A percentile compares a stretch with the other conserved stretches of the same genome.
phyloP scores from a whole-genome alignment of 2,888 invertebrate species.

The Lepas anatifera region DNA sequence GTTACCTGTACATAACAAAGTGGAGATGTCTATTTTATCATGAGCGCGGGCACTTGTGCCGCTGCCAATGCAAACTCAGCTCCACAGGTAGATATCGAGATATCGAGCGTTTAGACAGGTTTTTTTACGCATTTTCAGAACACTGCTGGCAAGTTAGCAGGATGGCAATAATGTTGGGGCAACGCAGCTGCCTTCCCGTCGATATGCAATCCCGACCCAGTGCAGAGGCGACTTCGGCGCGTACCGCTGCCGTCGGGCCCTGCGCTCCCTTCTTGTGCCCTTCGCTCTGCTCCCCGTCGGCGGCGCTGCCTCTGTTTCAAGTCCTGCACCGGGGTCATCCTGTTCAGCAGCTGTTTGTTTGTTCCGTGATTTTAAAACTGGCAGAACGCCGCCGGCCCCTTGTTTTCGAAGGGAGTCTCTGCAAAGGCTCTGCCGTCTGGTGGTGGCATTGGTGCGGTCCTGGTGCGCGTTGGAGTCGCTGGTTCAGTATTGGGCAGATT shows the following conservation, averaged over 20 bases:
- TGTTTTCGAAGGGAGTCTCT: too few species aligned
- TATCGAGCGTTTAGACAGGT: background rate
- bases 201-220: background rate
- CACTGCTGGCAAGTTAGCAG: background rate
- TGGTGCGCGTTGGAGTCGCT: too few species aligned
- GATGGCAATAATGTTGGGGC: background rate
- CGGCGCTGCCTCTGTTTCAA: background rate
- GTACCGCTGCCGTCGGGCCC: background rate
- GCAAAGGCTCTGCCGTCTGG: too few species aligned
- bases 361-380: too few species aligned
- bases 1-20: conserved; percentile 10
- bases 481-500: too few species aligned
- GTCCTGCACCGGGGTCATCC: too few species aligned
- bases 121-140: conserved; percentile 7
- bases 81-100: too few species aligned
- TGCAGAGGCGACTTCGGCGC: background rate
- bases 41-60: background rate
- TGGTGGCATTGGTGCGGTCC: too few species aligned
- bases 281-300: background rate
- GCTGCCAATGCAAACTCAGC: background rate
- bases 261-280: background rate
- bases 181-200: background rate
- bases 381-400: too few species aligned
- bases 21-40: conserved; percentile 10
- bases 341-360: background rate